Evolutionary conservation across 2,113 vertebrate species (phyloP).

Genomic region (Tychaedon coryphoeus): DNA sequence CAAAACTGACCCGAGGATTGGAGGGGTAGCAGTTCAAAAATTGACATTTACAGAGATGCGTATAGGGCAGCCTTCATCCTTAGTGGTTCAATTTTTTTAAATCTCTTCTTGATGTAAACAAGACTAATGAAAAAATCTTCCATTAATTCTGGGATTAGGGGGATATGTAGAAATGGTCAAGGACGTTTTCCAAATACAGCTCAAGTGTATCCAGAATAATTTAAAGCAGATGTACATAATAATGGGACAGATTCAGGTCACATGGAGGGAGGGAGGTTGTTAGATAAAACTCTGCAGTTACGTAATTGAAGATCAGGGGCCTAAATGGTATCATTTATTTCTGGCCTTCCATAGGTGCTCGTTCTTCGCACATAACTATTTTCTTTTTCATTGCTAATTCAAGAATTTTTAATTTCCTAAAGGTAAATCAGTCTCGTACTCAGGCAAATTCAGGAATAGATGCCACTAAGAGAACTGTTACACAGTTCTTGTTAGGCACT

Average conservation of each 20-base stretch:
- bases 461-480: background rate
- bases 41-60: fast-evolving
- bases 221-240: background rate
- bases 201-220: background rate
- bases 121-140: background rate
- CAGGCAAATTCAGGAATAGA: background rate
- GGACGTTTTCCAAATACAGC: background rate
- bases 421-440: background rate
- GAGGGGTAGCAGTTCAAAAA: background rate
- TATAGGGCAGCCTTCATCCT: background rate
- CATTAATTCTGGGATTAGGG: background rate
- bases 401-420: background rate
- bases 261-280: background rate
- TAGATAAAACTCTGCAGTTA: background rate
- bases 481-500: background rate
- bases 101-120: background rate
- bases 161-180: background rate
- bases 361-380: background rate
- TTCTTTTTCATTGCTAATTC: background rate
- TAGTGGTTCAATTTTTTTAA: background rate
- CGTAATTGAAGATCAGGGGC: background rate
- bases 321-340: background rate
- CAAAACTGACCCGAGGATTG: background rate
- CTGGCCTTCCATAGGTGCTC: background rate
- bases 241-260: background rate